phyloP scores from a whole-genome alignment of 2,113 vertebrate species.

The Deroptyus accipitrinus region DNA sequence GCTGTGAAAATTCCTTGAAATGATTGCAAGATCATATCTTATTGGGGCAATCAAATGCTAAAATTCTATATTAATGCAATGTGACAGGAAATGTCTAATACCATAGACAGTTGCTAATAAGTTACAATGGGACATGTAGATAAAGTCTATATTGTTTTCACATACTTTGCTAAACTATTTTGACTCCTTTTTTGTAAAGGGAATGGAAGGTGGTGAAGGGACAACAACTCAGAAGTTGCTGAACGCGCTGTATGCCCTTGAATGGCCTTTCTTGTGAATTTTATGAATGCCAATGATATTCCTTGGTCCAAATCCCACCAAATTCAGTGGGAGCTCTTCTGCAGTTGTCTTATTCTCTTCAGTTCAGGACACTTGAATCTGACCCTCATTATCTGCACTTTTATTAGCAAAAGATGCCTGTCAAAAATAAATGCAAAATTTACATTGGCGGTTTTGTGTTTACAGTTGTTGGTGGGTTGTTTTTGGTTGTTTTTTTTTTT shows the following conservation, averaged over 20 bases:
- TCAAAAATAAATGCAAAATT: background rate
- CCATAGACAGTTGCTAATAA: slow-evolving; percentile 34
- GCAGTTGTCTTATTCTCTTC: background rate
- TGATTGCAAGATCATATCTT: slow-evolving; percentile 58
- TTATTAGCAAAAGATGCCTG: background rate
- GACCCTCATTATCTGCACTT: background rate
- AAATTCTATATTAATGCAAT: slow-evolving; percentile 54
- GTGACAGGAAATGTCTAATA: slow-evolving; percentile 48
- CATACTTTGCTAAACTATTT: background rate
- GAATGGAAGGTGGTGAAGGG: background rate
- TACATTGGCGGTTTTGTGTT: background rate
- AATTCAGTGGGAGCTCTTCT: background rate
- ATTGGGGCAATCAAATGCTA: slow-evolving; percentile 48
- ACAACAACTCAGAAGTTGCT: background rate
- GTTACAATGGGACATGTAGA: background rate
- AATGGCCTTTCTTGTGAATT: background rate
- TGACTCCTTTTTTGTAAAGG: background rate
- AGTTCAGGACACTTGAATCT: background rate
- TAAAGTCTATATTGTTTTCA: background rate
- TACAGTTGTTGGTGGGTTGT: background rate
- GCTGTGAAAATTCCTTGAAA: slow-evolving; percentile 58
- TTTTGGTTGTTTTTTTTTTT: too few relatives aligned
- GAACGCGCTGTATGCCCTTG: background rate
- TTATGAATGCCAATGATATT: background rate
- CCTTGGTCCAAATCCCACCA: background rate